These are phyloP conservation scores for Drosophila ercepeae DNA, from an alignment of 1,140 invertebrate genomes.

Conservation along the genomic window DNA sequence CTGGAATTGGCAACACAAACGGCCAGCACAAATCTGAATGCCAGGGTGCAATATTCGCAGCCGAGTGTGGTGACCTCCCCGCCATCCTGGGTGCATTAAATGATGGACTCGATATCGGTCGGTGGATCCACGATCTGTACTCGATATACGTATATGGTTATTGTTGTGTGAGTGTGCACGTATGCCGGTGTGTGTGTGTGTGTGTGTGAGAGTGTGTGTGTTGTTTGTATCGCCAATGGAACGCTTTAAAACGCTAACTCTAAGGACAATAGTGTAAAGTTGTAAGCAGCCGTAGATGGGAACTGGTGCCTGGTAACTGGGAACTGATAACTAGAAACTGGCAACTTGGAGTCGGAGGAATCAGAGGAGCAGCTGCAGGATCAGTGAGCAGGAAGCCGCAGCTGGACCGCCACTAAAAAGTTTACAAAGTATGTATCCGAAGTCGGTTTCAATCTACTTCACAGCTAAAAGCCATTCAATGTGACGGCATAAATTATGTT, in stretches of 20 bases:
- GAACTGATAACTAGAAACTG: conserved; percentile 2
- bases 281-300: conserved; percentile 27
- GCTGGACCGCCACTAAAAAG: conserved; percentile 69
- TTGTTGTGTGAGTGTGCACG: conserved; percentile 6
- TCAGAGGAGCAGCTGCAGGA: conserved; percentile 21
- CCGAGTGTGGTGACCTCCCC: conserved; percentile 85
- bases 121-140: conserved; percentile 4
- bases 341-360: conserved; percentile 3
- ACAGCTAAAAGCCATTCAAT: conserved; percentile 72
- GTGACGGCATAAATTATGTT: conserved; percentile 83
- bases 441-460: conserved; percentile 70
- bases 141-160: conserved; percentile 16
- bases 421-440: conserved; percentile 73
- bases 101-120: neutral
- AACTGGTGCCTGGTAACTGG: conserved; percentile 16
- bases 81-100: conserved; percentile 89
- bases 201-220: conserved; percentile 4
- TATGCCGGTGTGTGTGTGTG: neutral
- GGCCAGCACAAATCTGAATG: conserved; percentile 67
- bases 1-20: conserved; percentile 70
- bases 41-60: conserved; percentile 80
- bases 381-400: conserved; percentile 43
- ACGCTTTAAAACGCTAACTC: conserved; percentile 63
- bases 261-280: conserved; percentile 74
- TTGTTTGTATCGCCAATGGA: conserved; percentile 54